Evolutionary conservation across 2,888 invertebrate species (phyloP), one percentile per base, ranked within the genome.

Genomic region (Microplitis deprimator): DNA sequence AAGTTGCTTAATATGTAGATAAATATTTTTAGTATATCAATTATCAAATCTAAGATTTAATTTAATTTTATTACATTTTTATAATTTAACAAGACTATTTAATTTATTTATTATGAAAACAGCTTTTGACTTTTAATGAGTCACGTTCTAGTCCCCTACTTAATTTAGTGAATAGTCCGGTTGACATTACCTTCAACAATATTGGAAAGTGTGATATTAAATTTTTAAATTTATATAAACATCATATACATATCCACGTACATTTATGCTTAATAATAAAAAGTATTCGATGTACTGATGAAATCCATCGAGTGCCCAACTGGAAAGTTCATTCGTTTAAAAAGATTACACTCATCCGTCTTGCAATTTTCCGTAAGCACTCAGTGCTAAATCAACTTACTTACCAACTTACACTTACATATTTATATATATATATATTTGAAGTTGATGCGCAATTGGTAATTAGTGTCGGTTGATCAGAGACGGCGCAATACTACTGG

Each of bases 321-420:
- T 61, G 77, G 68, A 77, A 77, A 77, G 77, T 77, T 77, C 73
- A 77, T 40, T 73, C 61, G 64, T 65, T 73, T 20, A 62, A 77
- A 73, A 73, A 68, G 64, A 73, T 77, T 77, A 77, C 73, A 59
- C 68, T 73, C 69, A 77, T 73, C 73, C 60, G 59, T 72, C 61
- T 29, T 68, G 77, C 69, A 77, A 77, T 77, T 77, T 77, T 69
- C 62, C 62, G 39, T 61, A 62, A 68, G 29, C 29, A 20, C 20
- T 20, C 20, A 29, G 29, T 29, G 29, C 29, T 39, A 64, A 40
- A 64, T 62, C 64, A 29, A 68, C 20, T 17, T 68, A 68, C 41
- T 17, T 16, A 50, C 60, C n/a, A 62, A 62, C 59, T 62, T 29
- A 41, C 16, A 16, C 10, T 6, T n/a, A 38, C 6, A 62, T 40